Conservation (phyloP, 1,140 invertebrate species). For the Cotesia typhae region DNA sequence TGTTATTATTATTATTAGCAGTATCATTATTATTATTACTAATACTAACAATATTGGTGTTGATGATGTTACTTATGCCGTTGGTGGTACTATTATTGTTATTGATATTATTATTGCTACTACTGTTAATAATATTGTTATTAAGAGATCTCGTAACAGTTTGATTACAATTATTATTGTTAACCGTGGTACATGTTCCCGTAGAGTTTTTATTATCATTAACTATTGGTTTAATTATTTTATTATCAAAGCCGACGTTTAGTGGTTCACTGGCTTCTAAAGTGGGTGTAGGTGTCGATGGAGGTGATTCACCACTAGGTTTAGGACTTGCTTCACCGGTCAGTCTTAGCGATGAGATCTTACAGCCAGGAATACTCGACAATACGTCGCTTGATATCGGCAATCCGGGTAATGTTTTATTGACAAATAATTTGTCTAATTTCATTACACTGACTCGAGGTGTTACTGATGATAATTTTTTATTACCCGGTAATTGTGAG, state of each 20-base stretch:
- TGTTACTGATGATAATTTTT: slow-evolving; percentile 49
- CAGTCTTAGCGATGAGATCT: slow-evolving; percentile 56
- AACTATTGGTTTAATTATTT: slow-evolving; percentile 47
- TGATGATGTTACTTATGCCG: no score
- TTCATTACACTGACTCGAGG: slow-evolving; percentile 49
- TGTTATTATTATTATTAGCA: slow-evolving; percentile 34
- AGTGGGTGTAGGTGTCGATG: slow-evolving; percentile 28
- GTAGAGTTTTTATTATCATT: slow-evolving; percentile 54
- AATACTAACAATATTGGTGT: no score
- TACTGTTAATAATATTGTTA: no score
- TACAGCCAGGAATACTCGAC: slow-evolving; percentile 49
- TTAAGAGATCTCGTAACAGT: no score
- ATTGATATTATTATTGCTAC: no score
- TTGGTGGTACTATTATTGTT: no score
- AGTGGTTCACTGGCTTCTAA: slow-evolving; percentile 31
- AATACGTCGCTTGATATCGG: slow-evolving; percentile 52
- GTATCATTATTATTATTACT: no score
- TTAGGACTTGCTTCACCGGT: slow-evolving; percentile 48
- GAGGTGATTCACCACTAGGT: slow-evolving; percentile 34
- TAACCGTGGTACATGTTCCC: background rate
- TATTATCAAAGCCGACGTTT: slow-evolving; percentile 40
- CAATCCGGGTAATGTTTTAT: slow-evolving; percentile 51
- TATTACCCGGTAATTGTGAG: slow-evolving; percentile 32
- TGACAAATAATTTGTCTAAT: slow-evolving; percentile 52
- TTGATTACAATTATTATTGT: slow-evolving; percentile 30